These are phyloP conservation scores for Cybosia mesomella DNA, from an alignment of 2,888 invertebrate species.

Conservation along the genomic window DNA sequence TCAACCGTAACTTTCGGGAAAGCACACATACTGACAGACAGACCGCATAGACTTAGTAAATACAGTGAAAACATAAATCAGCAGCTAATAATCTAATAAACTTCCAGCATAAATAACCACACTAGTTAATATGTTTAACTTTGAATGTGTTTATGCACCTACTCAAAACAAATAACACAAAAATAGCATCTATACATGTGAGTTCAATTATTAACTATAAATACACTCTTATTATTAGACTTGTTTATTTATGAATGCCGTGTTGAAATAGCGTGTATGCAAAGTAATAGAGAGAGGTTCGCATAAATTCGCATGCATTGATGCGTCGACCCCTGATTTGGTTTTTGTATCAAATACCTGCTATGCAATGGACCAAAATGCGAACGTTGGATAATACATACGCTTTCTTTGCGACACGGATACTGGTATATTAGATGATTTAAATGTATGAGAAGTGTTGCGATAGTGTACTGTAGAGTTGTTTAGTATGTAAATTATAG, in stretches of 20 bases:
- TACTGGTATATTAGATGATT: conserved; percentile 43
- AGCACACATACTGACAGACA: background rate
- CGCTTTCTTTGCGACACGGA: conserved; percentile 58
- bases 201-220: conserved; percentile 9
- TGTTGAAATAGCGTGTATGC: conserved; percentile 51
- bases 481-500: background rate
- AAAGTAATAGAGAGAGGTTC: conserved; percentile 54
- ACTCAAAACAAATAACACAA: conserved; percentile 14
- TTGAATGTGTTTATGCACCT: conserved; percentile 3
- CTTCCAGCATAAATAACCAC: background rate
- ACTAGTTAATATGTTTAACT: conserved; percentile 2
- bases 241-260: conserved; percentile 46
- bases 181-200: conserved; percentile 11
- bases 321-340: conserved; percentile 48
- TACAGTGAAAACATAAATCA: background rate
- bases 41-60: background rate
- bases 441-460: conserved; percentile 40
- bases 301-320: conserved; percentile 56
- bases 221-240: conserved; percentile 18
- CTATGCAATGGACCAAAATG: conserved; percentile 57
- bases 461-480: conserved; percentile 19
- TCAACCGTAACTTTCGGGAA: background rate
- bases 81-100: conserved; percentile 1
- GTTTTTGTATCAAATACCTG: conserved; percentile 64
- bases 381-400: conserved; percentile 50